These are phyloP conservation scores for Philereme transversata DNA, from an alignment of 2,888 invertebrate species.

Conservation along the genomic window DNA sequence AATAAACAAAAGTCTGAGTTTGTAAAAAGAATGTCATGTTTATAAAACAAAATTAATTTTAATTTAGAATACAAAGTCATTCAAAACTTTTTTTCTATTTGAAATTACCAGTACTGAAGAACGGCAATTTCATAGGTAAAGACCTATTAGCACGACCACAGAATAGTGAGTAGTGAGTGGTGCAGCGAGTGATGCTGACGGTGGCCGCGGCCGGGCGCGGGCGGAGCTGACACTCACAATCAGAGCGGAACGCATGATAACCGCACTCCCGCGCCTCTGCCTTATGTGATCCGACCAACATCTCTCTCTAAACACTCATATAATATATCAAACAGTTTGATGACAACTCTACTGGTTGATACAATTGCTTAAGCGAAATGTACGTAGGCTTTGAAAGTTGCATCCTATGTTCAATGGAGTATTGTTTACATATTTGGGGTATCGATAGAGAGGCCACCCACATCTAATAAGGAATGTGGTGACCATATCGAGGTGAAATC, in stretches of 20 bases:
- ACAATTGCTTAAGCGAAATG: not conserved
- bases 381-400: constrained; percentile 1
- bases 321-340: not conserved
- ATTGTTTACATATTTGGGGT: constrained; percentile 21
- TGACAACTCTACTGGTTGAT: not conserved
- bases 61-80: no score
- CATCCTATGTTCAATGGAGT: constrained; percentile 1
- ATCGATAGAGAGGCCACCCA: constrained; percentile 18
- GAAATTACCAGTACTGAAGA: no score
- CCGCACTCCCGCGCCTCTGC: constrained; percentile 46
- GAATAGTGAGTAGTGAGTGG: not conserved
- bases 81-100: no score
- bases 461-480: not conserved
- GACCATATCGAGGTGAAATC: constrained; percentile 10
- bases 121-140: no score
- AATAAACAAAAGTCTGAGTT: no score
- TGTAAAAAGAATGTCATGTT: no score
- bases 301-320: constrained; percentile 3
- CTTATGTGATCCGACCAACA: constrained; percentile 43
- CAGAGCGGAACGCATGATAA: constrained; percentile 61
- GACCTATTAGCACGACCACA: no score
- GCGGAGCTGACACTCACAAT: constrained; percentile 53
- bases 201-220: constrained; percentile 29
- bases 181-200: not conserved
- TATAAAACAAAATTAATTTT: no score